Evolutionary conservation across 2,797 vertebrate genomes (phyloP), one percentile per base, ranked within the genome.

Genomic region (Setipinna tenuifilis): DNA sequence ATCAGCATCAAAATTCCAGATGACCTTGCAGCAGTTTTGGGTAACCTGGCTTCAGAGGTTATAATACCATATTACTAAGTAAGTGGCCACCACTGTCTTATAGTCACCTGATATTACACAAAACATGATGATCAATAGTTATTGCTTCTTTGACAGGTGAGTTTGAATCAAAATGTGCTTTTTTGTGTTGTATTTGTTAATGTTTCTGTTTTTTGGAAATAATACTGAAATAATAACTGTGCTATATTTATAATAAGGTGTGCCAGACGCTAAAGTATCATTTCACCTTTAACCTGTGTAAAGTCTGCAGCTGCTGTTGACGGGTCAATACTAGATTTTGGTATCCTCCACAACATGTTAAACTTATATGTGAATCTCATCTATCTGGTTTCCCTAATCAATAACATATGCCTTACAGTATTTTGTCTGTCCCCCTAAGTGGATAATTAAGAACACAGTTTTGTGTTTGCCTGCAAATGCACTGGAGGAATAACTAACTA

Each of bases 271-370:
- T 78, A 5, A 78, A 78, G 4, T 44, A 41, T 78, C 6, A 78
- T 78, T 86, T 85, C 83, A 85, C 84, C 68, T 35, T 80, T 54
- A 46, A 84, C 62, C 57, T 58, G 83, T 85, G 81, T 87, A 87
- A 89, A 90, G 83, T 82, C 88, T 89, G 84, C 48, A 58, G 23
- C 71, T 48, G 48, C 59, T 46, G 65, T 62, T 48, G 41, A 78
- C 1, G 7, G 35, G 16, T 31, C 11, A 82, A 86, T 23, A 75
- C 19, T 82, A 89, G 90, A 88, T 84, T 85, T 85, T 44, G 50
- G 85, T 86, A 81, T 83, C 65, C 71, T 35, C 86, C 85, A 82
- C 71, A 89, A 86, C n/a, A 44, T 78, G 31, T 44, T 44, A 78
- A 19, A 21, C 71, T 44, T 12, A 41, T 21, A 44, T 41, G 35